These are phyloP conservation scores for Aldabrachelys gigantea DNA, from an alignment of 2,113 vertebrate species.

Conservation along the genomic window DNA sequence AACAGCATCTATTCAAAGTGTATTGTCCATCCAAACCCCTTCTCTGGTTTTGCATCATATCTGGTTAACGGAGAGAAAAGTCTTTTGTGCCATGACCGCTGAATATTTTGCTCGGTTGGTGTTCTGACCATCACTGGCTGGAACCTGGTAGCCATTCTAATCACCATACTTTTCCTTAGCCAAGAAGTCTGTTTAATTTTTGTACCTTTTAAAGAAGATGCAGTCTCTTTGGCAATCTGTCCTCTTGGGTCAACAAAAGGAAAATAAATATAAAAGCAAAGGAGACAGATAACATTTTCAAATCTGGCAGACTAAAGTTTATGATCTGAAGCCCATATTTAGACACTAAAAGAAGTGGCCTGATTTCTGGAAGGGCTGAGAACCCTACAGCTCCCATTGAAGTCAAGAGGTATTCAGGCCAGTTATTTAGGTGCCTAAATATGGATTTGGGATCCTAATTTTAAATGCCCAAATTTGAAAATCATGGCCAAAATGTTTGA, in stretches of 20 bases:
- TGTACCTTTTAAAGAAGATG: background rate
- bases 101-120: background rate
- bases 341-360: background rate
- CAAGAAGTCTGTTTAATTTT: background rate
- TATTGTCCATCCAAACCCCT: slow-evolving; percentile 26
- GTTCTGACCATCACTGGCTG: background rate
- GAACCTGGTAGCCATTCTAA: background rate
- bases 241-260: background rate
- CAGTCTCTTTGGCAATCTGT: background rate
- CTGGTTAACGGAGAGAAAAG: background rate
- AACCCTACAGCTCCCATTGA: background rate
- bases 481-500: background rate
- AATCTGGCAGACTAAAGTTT: background rate
- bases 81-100: background rate
- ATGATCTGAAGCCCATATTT: background rate
- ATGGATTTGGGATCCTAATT: background rate
- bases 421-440: background rate
- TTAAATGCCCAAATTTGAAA: background rate
- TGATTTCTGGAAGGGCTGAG: background rate
- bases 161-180: background rate
- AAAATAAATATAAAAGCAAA: background rate
- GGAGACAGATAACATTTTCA: background rate
- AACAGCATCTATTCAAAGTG: slow-evolving; percentile 9
- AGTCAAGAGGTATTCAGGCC: background rate
- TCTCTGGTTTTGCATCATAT: background rate